Percentiles rank a stretch among this genome's conserved stretches.
These are phyloP conservation scores for Trididemnum miniatum DNA, from an alignment of 23 tunicate genomes.

Conservation along the genomic window DNA sequence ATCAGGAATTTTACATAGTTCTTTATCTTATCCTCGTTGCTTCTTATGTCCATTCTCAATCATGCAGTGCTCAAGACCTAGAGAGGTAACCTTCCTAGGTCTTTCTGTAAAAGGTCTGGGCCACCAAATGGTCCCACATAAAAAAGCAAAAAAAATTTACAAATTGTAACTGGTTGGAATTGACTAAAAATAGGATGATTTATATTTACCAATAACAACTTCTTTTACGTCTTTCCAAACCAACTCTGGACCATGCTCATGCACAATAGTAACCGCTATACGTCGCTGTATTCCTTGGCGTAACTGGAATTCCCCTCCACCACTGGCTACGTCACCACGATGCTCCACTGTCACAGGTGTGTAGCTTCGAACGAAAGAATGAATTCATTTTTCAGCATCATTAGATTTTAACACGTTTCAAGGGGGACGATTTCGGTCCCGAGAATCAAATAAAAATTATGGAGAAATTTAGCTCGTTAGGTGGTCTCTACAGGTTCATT, in stretches of 20 bases:
- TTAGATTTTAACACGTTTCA: too few relatives aligned
- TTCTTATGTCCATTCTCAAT: background rate
- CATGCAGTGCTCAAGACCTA: background rate
- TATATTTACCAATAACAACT: constrained; percentile 90
- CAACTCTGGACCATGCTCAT: constrained; percentile 72
- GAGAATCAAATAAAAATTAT: too few relatives aligned
- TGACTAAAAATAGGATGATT: too few relatives aligned
- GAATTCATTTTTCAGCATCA: too few relatives aligned
- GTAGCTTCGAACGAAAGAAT: constrained; percentile 44
- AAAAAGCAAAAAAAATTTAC: too few relatives aligned
- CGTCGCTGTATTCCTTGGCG: constrained; percentile 93
- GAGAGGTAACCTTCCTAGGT: background rate
- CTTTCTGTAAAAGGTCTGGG: too few relatives aligned
- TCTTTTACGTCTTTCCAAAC: constrained; percentile 90
- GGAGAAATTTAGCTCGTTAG: too few relatives aligned
- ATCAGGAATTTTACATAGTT: background rate
- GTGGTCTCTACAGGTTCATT: too few relatives aligned
- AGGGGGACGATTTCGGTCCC: too few relatives aligned
- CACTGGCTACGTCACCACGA: constrained; percentile 51
- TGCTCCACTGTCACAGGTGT: constrained; percentile 79
- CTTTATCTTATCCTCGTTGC: background rate
- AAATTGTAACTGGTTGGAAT: too few relatives aligned
- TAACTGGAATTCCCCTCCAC: constrained; percentile 69
- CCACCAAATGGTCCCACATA: too few relatives aligned
- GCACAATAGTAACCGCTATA: constrained; percentile 79